Evolutionary conservation across 2,888 invertebrate species (phyloP).

Genomic region (Drosophila macrospina): DNA sequence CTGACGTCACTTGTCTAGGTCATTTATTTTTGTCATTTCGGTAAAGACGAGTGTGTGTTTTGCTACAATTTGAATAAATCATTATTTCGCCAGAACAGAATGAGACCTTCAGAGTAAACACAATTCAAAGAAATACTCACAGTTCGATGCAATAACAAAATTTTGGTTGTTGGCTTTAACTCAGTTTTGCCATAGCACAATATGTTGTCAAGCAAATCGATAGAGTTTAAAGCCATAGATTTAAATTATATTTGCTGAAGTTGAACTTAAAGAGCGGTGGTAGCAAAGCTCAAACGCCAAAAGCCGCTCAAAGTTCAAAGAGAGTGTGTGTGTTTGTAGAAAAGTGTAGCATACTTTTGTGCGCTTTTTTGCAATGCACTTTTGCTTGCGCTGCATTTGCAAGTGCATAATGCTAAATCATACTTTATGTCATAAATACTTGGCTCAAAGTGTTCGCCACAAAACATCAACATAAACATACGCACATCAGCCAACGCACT

Average conservation of each 20-base stretch:
- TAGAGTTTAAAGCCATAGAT: neutral
- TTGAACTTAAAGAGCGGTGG: slow-evolving; percentile 12
- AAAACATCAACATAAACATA: slow-evolving; percentile 16
- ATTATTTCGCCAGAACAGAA: neutral
- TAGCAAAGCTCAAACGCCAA: slow-evolving; percentile 23
- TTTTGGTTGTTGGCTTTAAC: neutral
- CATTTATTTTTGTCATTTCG: slow-evolving; percentile 5
- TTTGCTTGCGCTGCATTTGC: slow-evolving; percentile 58
- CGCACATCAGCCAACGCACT: slow-evolving; percentile 40
- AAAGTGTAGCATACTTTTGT: slow-evolving; percentile 42
- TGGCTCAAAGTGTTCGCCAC: slow-evolving; percentile 65
- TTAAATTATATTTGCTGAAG: slow-evolving; percentile 20
- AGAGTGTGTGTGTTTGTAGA: neutral
- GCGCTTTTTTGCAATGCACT: slow-evolving; percentile 63
- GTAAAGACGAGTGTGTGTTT: neutral
- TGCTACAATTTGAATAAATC: neutral
- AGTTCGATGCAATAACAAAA: neutral
- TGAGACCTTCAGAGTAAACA: neutral
- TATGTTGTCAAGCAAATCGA: neutral
- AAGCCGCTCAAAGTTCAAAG: slow-evolving; percentile 18
- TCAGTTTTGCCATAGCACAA: neutral
- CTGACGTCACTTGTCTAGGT: slow-evolving; percentile 11
- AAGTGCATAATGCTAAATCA: slow-evolving; percentile 74
- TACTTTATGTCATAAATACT: slow-evolving; percentile 70
- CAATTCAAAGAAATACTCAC: neutral